Base-by-base conservation (phyloP, 2,113 vertebrate genomes). In the Copsychus sechellarum region DNA sequence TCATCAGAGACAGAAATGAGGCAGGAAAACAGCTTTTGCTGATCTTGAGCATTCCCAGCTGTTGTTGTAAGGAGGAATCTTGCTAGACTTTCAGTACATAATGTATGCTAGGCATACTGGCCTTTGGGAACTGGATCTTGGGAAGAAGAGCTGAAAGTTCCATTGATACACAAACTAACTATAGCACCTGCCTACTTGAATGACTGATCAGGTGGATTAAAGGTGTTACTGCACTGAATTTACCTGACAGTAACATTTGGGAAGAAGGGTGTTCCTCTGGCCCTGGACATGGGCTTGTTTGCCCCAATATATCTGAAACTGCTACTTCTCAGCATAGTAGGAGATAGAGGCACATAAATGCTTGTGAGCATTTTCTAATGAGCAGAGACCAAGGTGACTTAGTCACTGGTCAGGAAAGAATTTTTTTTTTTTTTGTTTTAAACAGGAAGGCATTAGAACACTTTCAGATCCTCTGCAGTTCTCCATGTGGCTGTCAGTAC, bases 391-490 rank as follows among this genome's bases (percentile, higher is more conserved):
- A 25, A 45, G 57, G 36, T 60, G 66, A 51, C 26, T 67, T 51
- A 16, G 61, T 90, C 56, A 82, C n/a, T 62, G 40, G 67, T 69
- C 24, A 74, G 47, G 31, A 54, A 83, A 43, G 17, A 28, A 6
- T 56, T 31, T 54, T 54, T n/a, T 56, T 25, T n/a, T 5, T 18
- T 66, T 33, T 45, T 38, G 4, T 23, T 81, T 16, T 19, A 23
- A 76, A 22, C 11, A 48, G 33, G 15, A 65, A 72, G 24, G 14
- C 29, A 64, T 93, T 73, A 48, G 58, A 61, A 29, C 42, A 56
- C 14, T 78, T 18, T 15, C 9, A 81, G 16, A 43, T 94, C 21
- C 2, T 56, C 24, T 5, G 2, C 0, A 0, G 40, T 94, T 89
- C 71, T 86, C 70, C 22, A 38, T 24, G 24, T 57, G 64, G 14